These are phyloP conservation scores for Falco novaeseelandiae DNA, from an alignment of 2,797 vertebrate species.

Conservation along the genomic window DNA sequence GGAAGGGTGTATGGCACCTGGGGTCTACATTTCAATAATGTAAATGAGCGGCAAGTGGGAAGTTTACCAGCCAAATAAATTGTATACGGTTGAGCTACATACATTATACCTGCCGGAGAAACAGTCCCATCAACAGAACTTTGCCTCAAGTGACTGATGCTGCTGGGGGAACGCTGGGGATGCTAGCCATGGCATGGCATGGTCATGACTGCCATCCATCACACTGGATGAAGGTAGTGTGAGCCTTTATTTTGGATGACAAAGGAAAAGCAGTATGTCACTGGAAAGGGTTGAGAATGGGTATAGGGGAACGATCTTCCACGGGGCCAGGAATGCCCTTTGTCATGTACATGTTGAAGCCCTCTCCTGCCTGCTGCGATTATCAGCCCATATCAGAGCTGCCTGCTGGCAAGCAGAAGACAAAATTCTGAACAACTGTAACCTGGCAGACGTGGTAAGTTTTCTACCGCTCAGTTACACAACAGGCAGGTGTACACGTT, in stretches of 20 bases:
- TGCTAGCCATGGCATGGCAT: not conserved
- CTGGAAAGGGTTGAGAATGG: not conserved
- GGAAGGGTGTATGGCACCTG: not conserved
- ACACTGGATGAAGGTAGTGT: accelerated
- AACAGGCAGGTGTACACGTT: accelerated
- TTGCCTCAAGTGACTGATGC: not conserved
- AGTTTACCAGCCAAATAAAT: not conserved
- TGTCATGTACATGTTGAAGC: not conserved
- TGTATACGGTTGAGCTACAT: not conserved
- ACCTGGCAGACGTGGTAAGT: not conserved
- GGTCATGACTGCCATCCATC: too few species aligned
- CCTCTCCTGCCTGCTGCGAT: not conserved
- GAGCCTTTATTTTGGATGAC: not conserved
- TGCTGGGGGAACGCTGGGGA: not conserved
- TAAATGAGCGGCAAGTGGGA: not conserved
- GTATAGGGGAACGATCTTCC: not conserved
- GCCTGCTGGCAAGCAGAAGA: not conserved
- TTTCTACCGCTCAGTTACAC: not conserved
- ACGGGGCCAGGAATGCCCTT: not conserved
- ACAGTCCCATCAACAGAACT: not conserved
- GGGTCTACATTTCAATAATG: not conserved
- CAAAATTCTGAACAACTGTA: not conserved
- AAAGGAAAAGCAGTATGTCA: not conserved
- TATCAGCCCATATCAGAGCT: not conserved
- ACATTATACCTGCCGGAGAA: not conserved